These are phyloP conservation scores for Leptonema lineaticorne DNA, from an alignment of 1,140 invertebrate species.

Conservation along the genomic window DNA sequence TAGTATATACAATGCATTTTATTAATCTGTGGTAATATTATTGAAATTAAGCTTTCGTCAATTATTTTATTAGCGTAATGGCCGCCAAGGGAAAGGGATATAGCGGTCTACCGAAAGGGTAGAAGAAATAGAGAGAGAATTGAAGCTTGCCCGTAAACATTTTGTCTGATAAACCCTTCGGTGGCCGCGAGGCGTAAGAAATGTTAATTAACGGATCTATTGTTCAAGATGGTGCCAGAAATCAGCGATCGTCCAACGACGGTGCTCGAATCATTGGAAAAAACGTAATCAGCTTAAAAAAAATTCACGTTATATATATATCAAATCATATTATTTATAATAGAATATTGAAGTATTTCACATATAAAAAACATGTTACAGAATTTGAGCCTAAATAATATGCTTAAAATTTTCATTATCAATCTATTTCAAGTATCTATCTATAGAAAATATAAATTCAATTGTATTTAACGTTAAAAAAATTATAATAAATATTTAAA, in stretches of 20 bases:
- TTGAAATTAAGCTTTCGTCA: conserved; percentile 41
- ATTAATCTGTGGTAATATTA: conserved; percentile 33
- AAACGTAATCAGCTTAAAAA: too few species aligned
- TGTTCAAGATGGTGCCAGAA: conserved; percentile 47
- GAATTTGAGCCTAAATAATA: too few species aligned
- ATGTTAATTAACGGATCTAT: conserved; percentile 61
- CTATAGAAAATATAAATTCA: neutral
- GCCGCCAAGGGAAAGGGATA: conserved; percentile 20
- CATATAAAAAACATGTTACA: too few species aligned
- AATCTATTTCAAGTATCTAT: neutral
- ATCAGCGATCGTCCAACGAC: neutral
- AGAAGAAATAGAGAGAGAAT: conserved; percentile 20
- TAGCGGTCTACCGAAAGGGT: neutral
- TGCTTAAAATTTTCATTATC: neutral
- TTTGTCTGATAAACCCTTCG: conserved; percentile 57
- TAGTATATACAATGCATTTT: too few species aligned
- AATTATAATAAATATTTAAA: neutral
- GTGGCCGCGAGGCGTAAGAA: conserved; percentile 60
- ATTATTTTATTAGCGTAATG: conserved; percentile 42
- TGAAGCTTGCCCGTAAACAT: conserved; percentile 32
- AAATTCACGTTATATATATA: too few species aligned
- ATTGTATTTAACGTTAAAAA: neutral
- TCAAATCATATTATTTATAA: too few species aligned
- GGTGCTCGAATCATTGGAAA: neutral
- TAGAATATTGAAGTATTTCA: too few species aligned